Evolutionary conservation across 2,888 invertebrate genomes (phyloP), one percentile per base, ranked within the genome.

Genomic region (Dasypogon diadema): DNA sequence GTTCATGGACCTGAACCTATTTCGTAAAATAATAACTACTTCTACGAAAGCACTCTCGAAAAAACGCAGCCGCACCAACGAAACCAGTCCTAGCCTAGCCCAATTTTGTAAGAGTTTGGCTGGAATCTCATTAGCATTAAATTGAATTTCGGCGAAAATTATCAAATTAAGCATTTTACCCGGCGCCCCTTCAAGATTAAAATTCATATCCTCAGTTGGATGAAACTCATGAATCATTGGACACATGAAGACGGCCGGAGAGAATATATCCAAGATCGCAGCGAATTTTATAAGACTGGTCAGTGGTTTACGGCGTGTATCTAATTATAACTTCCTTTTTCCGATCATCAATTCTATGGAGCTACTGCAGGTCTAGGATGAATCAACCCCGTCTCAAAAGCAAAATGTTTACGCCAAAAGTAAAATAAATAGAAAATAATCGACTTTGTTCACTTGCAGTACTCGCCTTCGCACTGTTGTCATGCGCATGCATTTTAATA

Each of bases 241-340:
- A 4, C 12, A 18, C 18, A 21, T 16, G 51, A 18, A 51, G n/a
- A n/a, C 18, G 4, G 21, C 51, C 6, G n/a, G 3, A 16, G 18
- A n/a, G 18, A 51, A 18, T n/a, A n/a, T n/a, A n/a, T 18, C 18
- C 18, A 21, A 51, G 51, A 51, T 51, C 21, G n/a, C 18, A n/a
- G 18, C 8, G 6, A 42, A 21, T 51, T 51, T 51, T 18, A 5
- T 51, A 51, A 51, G 51, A n/a, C n/a, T 51, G 51, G 48, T n/a
- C 51, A 16, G 51, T 21, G 8, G 51, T 51, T 8, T 6, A 51
- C 16, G 51, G 18, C 18, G 14, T 3, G 51, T 3, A 16, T n/a
- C 51, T 51, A 51, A 51, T 51, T 51, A 51, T 51, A 51, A 51
- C 51, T 51, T 51, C 51, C 51, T 51, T 51, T 48, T 51, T 51